Evolutionary conservation across 2,888 invertebrate genomes (phyloP), one percentile per base, ranked within the genome.

Genomic region (Chaetoderma sp.): DNA sequence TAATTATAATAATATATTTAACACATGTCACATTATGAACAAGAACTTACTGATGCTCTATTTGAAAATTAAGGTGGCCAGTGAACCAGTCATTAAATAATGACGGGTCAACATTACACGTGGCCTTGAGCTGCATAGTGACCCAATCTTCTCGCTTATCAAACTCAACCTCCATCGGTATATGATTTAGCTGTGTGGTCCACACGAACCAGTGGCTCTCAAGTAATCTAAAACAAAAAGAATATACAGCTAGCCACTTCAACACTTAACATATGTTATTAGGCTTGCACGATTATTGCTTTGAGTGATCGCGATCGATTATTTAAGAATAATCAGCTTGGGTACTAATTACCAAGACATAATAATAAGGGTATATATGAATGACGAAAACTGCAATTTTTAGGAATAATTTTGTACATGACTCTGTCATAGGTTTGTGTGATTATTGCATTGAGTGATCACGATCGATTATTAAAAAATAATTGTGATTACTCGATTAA

Each of bases 11-110:
- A n/a, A n/a, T n/a, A n/a, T n/a, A n/a, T n/a, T n/a, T n/a, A n/a
- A n/a, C n/a, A n/a, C n/a, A n/a, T n/a, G n/a, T n/a, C n/a, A n/a
- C n/a, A n/a, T n/a, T n/a, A n/a, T n/a, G n/a, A n/a, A n/a, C n/a
- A n/a, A 49, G 27, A 82, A 75, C 81, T 76, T 68, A 80, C 81
- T 81, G 81, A 65, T 86, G 86, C 62, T 86, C 86, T n/a, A 86
- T 84, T 74, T 86, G 86, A 68, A 81, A 86, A 76, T 86, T 86
- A 36, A 86, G 72, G 58, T 81, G 81, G 1, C 81, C 81, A 23
- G 81, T 80, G 63, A 82, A 81, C 81, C 81, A 81, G 63, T 81
- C 78, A 65, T 81, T 81, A 68, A 82, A 81, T 54, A 56, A 60
- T 1, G 71, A 68, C 59, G 74, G 57, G 57, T 80, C 74, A 6